Percentiles rank a stretch among this genome's conserved stretches.
Evolutionary conservation across 2,888 invertebrate genomes (phyloP).

Genomic region (Pseudoips prasinana): DNA sequence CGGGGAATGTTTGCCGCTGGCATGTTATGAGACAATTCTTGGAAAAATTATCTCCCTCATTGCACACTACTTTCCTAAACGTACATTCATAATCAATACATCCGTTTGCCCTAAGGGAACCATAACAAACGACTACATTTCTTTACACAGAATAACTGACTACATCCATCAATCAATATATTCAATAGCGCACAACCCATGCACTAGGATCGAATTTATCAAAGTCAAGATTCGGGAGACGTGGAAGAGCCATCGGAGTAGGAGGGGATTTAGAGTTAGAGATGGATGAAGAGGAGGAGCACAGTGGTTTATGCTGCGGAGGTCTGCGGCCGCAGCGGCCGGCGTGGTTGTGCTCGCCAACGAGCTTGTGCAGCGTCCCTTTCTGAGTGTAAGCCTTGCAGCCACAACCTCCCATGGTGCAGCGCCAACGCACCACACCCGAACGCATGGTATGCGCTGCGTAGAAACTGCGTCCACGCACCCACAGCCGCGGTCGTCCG

Average conservation of each 20-base stretch:
- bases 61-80: too few relatives aligned
- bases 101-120: too few relatives aligned
- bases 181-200: constrained; percentile 64
- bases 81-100: too few relatives aligned
- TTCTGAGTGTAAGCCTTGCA: constrained; percentile 77
- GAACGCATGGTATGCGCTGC: constrained; percentile 78
- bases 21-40: too few relatives aligned
- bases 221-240: constrained; percentile 60
- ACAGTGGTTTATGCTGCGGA: constrained; percentile 21
- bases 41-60: too few relatives aligned
- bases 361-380: constrained; percentile 69
- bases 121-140: too few relatives aligned
- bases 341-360: constrained; percentile 74
- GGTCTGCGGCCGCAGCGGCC: constrained; percentile 61
- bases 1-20: too few relatives aligned
- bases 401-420: constrained; percentile 76
- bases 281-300: constrained; percentile 13
- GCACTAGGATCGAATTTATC: constrained; percentile 70
- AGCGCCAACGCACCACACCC: constrained; percentile 74
- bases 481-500: constrained; percentile 73
- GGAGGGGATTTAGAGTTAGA: constrained; percentile 42
- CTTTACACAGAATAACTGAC: too few relatives aligned
- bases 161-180: too few relatives aligned
- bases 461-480: constrained; percentile 75
- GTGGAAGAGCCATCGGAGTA: constrained; percentile 57